phyloP scores from a whole-genome alignment of 2,888 invertebrate species.

The Pycnomerus fuliginosus region DNA sequence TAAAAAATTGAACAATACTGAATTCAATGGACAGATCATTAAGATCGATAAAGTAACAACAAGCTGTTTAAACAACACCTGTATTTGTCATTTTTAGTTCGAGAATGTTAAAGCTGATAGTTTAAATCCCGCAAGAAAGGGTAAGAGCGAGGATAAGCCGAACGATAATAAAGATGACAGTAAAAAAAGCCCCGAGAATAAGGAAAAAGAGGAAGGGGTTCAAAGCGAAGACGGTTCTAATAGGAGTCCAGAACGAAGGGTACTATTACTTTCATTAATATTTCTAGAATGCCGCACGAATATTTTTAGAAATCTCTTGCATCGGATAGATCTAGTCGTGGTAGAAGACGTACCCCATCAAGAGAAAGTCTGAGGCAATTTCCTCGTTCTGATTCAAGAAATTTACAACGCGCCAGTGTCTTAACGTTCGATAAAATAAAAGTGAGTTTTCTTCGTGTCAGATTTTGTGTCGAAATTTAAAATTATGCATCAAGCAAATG shows the following conservation, averaged over 20 bases:
- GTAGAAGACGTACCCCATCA: slow-evolving; percentile 17
- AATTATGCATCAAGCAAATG: no score
- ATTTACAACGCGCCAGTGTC: slow-evolving; percentile 55
- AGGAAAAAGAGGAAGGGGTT: slow-evolving; percentile 26
- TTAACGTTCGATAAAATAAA: slow-evolving; percentile 80
- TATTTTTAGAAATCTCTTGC: slow-evolving; percentile 32
- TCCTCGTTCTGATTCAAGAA: slow-evolving; percentile 22
- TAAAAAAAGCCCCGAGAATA: slow-evolving; percentile 26
- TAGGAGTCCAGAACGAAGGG: slow-evolving; percentile 19
- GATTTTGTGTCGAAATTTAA: no score
- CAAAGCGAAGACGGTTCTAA: slow-evolving; percentile 21
- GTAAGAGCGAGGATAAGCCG: slow-evolving; percentile 24
- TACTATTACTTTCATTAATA: slow-evolving; percentile 26
- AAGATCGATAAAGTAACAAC: slow-evolving; percentile 85
- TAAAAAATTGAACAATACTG: slow-evolving; percentile 86
- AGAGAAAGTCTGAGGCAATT: slow-evolving; percentile 11
- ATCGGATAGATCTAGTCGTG: slow-evolving; percentile 14
- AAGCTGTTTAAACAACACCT: no score
- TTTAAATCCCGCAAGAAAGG: slow-evolving; percentile 18
- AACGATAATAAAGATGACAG: slow-evolving; percentile 29
- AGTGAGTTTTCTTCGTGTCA: no score
- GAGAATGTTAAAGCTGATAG: slow-evolving; percentile 19
- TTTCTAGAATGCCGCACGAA: slow-evolving; percentile 31
- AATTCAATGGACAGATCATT: slow-evolving; percentile 92
- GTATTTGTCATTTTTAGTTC: slow-evolving; percentile 16